A percentile compares a stretch with the other conserved stretches of the same genome.
Evolutionary conservation across 2,113 vertebrate species (phyloP).

Genomic region (Chunga burmeisteri): DNA sequence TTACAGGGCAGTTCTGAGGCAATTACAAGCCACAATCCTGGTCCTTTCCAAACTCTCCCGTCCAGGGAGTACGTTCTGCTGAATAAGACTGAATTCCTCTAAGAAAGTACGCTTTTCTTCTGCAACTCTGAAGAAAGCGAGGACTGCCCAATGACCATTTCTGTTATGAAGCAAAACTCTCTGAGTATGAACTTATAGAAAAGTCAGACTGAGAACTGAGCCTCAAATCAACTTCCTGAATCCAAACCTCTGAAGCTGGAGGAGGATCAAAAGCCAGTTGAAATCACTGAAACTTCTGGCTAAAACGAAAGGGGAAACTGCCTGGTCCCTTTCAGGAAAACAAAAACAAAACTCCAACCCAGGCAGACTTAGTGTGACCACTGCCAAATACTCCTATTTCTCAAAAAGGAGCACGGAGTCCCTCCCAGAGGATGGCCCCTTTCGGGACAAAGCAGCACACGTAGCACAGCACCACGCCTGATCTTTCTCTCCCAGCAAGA

Average conservation of each 20-base stretch:
- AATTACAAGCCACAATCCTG: not conserved
- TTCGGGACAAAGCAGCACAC: not conserved
- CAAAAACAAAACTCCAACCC: not conserved
- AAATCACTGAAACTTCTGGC: not conserved
- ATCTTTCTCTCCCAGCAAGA: not conserved
- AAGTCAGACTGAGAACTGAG: not conserved
- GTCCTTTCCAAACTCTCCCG: not conserved
- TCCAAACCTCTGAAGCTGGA: conserved; percentile 10
- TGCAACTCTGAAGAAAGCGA: not conserved
- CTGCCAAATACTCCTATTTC: not conserved
- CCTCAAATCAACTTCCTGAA: not conserved
- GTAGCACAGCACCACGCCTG: not conserved
- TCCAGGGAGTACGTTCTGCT: not conserved
- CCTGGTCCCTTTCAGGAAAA: not conserved
- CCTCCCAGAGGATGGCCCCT: not conserved
- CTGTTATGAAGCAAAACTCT: not conserved
- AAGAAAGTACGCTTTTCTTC: not conserved
- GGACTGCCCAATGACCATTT: not conserved
- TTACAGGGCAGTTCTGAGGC: not conserved
- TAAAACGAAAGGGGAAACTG: not conserved
- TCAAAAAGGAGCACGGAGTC: not conserved
- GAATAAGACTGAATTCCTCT: not conserved
- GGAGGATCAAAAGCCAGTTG: not conserved
- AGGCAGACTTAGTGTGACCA: not conserved
- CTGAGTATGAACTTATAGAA: not conserved